Conservation (phyloP, 2,797 vertebrate genomes). For the Pyrocephalus nanus region DNA sequence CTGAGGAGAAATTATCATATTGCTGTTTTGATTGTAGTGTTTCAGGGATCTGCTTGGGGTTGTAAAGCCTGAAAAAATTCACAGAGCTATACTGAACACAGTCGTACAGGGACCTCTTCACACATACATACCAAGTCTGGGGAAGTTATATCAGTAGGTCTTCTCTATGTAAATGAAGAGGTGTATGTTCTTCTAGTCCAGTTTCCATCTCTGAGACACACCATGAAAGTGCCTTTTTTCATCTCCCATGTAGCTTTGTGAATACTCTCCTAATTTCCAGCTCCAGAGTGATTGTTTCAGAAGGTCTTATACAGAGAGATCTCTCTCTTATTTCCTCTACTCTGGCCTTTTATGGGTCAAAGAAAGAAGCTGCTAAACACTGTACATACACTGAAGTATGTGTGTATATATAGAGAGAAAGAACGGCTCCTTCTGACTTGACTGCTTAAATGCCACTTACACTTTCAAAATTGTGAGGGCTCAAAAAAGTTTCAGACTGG, state of each 20-base stretch:
- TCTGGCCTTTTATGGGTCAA: neutral
- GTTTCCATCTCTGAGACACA: neutral
- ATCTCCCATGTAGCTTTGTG: neutral
- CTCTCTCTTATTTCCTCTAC: neutral
- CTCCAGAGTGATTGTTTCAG: neutral
- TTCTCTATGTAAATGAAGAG: neutral
- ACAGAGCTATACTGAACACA: neutral
- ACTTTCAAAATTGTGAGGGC: neutral
- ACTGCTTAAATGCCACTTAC: neutral
- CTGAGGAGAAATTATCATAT: neutral
- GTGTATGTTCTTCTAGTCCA: neutral
- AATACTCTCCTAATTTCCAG: neutral
- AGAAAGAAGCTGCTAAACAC: neutral
- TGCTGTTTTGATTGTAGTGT: neutral
- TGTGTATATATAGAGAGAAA: neutral
- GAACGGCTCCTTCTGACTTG: neutral
- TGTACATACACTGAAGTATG: neutral
- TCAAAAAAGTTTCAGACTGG: neutral
- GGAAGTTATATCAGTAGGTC: neutral
- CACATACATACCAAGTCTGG: neutral
- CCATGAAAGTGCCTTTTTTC: neutral
- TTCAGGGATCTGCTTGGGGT: neutral
- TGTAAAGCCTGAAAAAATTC: neutral
- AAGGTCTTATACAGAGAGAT: neutral
- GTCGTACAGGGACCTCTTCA: neutral